A percentile compares a stretch with the other conserved stretches of the same genome.
Conservation (phyloP, 2,797 vertebrate species). For the Hypotaenidia philippensis region DNA sequence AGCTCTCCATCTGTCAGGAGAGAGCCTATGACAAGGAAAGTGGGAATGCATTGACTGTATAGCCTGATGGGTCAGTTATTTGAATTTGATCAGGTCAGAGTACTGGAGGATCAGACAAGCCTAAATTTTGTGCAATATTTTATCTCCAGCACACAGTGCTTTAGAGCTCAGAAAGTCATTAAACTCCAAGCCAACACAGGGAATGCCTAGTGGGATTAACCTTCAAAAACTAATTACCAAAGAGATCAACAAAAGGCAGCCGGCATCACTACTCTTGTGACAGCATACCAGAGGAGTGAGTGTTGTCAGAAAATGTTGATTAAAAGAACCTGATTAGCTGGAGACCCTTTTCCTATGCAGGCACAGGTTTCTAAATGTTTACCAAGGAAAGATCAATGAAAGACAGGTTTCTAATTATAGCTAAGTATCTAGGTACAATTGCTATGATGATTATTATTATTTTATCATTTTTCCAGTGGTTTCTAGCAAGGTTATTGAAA, state of each 20-base stretch:
- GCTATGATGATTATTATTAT: background rate
- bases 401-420: background rate
- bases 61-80: background rate
- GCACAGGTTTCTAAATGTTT: background rate
- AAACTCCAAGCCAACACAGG: background rate
- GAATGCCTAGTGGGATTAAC: conserved; percentile 69
- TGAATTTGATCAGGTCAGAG: background rate
- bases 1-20: background rate
- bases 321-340: background rate
- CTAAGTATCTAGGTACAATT: background rate
- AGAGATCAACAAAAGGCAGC: conserved; percentile 57
- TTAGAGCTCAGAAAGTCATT: conserved; percentile 60
- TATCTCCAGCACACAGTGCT: conserved; percentile 21
- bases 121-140: background rate
- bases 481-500: background rate
- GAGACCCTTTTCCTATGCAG: background rate
- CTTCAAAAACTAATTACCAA: conserved; percentile 75
- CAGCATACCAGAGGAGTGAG: background rate
- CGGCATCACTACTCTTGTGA: background rate
- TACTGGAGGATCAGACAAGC: background rate
- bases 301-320: background rate
- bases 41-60: background rate
- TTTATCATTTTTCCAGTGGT: background rate
- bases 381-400: background rate
- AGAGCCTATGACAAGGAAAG: background rate